phyloP scores from a whole-genome alignment of 2,797 vertebrate species.

The Scarus forsteni region DNA sequence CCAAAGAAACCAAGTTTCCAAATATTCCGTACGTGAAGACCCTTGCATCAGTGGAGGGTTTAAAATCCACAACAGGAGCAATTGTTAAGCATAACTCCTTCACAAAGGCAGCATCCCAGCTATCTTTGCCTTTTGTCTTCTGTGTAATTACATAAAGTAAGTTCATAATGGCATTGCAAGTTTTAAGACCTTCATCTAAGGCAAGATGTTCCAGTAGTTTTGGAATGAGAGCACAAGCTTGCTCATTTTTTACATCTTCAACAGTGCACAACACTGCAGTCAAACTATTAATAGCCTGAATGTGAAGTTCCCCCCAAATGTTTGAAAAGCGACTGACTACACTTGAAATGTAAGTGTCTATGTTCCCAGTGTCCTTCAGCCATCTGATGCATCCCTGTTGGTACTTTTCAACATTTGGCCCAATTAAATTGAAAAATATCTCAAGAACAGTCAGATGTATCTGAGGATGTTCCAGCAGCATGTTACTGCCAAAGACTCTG shows the following conservation, averaged over 20 bases:
- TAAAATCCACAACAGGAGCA: not conserved
- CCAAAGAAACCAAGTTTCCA: constrained; percentile 36
- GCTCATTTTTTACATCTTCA: constrained; percentile 47
- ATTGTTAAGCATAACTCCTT: constrained; percentile 28
- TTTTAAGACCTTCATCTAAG: fast-evolving
- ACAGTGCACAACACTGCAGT: constrained; percentile 43
- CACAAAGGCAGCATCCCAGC: constrained; percentile 20
- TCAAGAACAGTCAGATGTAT: constrained; percentile 46
- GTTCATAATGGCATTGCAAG: not conserved
- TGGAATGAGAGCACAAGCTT: constrained; percentile 24
- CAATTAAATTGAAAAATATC: fast-evolving
- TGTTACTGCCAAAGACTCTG: constrained; percentile 12
- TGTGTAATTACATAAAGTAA: constrained; percentile 60
- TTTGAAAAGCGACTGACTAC: constrained; percentile 49
- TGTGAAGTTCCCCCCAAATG: not conserved
- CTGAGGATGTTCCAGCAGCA: constrained; percentile 59
- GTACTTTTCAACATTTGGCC: fast-evolving
- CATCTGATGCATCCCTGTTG: constrained; percentile 44
- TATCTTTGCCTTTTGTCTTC: constrained; percentile 47
- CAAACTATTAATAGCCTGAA: not conserved
- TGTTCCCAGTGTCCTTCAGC: constrained; percentile 53
- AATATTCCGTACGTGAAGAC: constrained; percentile 48
- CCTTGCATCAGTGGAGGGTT: fast-evolving
- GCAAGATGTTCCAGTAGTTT: constrained; percentile 42
- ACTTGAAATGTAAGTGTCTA: constrained; percentile 42